Base-by-base conservation (phyloP, 2,797 vertebrate species). In the Danio tinwini region DNA sequence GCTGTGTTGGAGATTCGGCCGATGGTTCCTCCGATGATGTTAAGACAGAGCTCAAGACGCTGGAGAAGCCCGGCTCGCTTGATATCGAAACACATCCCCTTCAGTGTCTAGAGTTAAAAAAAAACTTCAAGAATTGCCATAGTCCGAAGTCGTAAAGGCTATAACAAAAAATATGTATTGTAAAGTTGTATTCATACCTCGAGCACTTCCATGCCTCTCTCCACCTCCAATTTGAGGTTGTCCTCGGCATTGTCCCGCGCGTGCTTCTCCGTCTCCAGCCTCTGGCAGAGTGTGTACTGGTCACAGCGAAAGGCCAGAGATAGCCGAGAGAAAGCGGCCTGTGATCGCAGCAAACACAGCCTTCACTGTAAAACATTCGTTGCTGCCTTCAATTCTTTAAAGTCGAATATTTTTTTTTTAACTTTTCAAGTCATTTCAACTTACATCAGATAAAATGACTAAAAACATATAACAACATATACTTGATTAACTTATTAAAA, bases 141-240 rank as follows among this genome's bases (percentile, higher is more conserved):
- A 52, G 5, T 10, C 1, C 39, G 44, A 21, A 16, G 49, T 6
- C 0, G 2, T 10, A 29, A n/a, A 4, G 45, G 0, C 0, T 5
- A 37, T 7, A 10, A 45, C 13, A 11, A 1, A 53, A 16, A 63
- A 29, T 53, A 21, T 6, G 4, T 64, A 17, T 61, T 39, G 40
- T 39, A 39, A 53, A 21, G 37, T 6, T 49, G 13, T n/a, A 70
- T 42, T 42, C 10, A 5, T 81, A 96, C 96, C 94, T 95, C 94
- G 82, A 96, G 85, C 0, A 90, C 92, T 85, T 93, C 91, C 64
- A 68, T 82, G 84, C 95, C 94, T 83, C 92, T 90, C 73, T 77
- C 90, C 84, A 97, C 88, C 89, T 96, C 95, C 85, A 94, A 90
- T 84, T 93, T 93, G 78, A 96, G 86, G 86, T 95, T 96, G 83